Evolutionary conservation across 2,797 vertebrate genomes (phyloP).

Genomic region (Sparidentex hasta): DNA sequence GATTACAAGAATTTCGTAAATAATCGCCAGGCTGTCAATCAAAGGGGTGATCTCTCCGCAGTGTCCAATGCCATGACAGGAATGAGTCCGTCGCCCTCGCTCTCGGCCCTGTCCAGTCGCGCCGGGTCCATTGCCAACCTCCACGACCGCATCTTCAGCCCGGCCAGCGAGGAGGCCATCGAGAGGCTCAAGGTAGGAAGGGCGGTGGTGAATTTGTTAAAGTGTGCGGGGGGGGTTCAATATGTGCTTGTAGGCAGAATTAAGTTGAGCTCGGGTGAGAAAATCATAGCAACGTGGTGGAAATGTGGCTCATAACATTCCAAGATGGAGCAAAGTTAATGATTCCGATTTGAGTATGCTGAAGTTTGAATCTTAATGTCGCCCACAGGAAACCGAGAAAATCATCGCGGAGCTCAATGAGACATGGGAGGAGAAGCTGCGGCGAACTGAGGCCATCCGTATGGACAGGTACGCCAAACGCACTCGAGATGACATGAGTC

Average conservation of each 20-base stretch:
- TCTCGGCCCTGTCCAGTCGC: conserved; percentile 94
- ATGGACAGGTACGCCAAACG: conserved; percentile 88
- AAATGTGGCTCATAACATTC: neutral
- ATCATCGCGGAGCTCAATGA: conserved; percentile 99
- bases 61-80: conserved; percentile 96
- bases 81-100: conserved; percentile 97
- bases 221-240: neutral
- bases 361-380: conserved; percentile 23
- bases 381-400: conserved; percentile 94
- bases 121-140: conserved; percentile 94
- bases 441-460: conserved; percentile 95
- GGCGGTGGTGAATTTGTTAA: neutral
- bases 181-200: conserved; percentile 94
- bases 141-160: conserved; percentile 97
- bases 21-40: conserved; percentile 90
- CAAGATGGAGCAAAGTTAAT: neutral
- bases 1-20: conserved; percentile 93
- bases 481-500: neutral
- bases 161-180: conserved; percentile 96
- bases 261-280: neutral
- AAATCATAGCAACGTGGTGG: neutral
- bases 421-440: conserved; percentile 98
- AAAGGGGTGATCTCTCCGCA: conserved; percentile 98
- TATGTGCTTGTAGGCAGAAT: neutral
- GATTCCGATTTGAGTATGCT: neutral